A percentile compares a stretch with the other conserved stretches of the same genome.
phyloP scores from a whole-genome alignment of 2,113 vertebrate species.

The Peromyscus maniculatus region DNA sequence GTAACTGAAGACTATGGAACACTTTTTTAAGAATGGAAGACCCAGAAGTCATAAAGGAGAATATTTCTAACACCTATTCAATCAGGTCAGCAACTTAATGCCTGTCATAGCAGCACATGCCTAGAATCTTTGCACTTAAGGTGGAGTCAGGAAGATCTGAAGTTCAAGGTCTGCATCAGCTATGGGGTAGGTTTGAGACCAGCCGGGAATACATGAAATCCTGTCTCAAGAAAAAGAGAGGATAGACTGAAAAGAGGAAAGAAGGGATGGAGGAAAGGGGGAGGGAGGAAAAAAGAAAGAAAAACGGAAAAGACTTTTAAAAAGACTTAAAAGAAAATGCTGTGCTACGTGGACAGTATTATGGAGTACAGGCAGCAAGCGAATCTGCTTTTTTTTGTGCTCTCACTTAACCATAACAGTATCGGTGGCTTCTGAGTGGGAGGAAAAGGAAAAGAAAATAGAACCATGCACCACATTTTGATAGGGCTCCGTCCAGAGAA shows the following conservation, averaged over 20 bases:
- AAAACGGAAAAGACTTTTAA: background rate
- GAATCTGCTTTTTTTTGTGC: background rate
- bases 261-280: background rate
- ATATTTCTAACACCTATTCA: background rate
- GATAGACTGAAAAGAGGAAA: background rate
- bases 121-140: background rate
- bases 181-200: background rate
- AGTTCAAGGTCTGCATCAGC: background rate
- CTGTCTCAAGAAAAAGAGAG: background rate
- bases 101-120: background rate
- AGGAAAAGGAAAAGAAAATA: background rate
- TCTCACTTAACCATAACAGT: background rate
- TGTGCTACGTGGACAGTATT: background rate
- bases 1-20: background rate
- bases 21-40: background rate
- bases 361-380: too few species aligned
- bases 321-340: background rate
- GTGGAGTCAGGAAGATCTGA: background rate
- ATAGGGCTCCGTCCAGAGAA: background rate
- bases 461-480: background rate
- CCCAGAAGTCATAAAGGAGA: background rate
- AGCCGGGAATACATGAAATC: background rate
- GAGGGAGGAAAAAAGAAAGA: background rate
- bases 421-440: background rate
- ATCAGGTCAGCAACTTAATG: background rate